These are phyloP conservation scores for Leiothrix lutea DNA, from an alignment of 2,113 vertebrate genomes.

Conservation along the genomic window DNA sequence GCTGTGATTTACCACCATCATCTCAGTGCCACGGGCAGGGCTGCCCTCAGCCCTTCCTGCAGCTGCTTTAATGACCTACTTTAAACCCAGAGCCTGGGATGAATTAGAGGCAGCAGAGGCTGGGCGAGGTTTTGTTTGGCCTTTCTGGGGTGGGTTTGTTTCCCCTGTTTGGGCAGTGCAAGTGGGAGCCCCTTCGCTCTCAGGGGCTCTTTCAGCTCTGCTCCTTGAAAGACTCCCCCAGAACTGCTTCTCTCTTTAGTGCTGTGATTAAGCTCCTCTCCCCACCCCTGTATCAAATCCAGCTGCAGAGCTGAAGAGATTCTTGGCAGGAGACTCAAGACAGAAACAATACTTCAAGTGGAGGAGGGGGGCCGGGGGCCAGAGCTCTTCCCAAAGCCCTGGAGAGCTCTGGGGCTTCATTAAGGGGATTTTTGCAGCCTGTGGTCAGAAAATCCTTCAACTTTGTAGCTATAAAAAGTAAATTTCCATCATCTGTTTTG, in stretches of 20 bases:
- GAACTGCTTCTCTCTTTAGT: conserved; percentile 54
- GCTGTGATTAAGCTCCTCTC: conserved; percentile 58
- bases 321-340: conserved; percentile 61
- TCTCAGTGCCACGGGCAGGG: neutral
- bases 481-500: conserved; percentile 32
- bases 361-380: conserved; percentile 8
- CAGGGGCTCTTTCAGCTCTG: neutral
- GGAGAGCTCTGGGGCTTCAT: conserved; percentile 58
- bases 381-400: conserved; percentile 57
- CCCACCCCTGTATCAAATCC: conserved; percentile 64
- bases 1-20: neutral
- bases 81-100: neutral
- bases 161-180: neutral
- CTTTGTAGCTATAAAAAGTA: conserved; percentile 32
- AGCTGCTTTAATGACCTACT: conserved; percentile 18
- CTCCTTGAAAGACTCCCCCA: conserved; percentile 51
- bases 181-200: neutral
- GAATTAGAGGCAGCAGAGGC: conserved; percentile 2
- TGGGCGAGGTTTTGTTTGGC: conserved; percentile 32
- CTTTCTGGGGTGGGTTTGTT: neutral
- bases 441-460: conserved; percentile 62
- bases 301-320: conserved; percentile 66
- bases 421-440: conserved; percentile 63
- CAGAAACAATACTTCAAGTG: conserved; percentile 66
- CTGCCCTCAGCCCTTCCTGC: conserved; percentile 5